Evolutionary conservation across 2,113 vertebrate species (phyloP).

Genomic region (Neolamprologus brichardi): DNA sequence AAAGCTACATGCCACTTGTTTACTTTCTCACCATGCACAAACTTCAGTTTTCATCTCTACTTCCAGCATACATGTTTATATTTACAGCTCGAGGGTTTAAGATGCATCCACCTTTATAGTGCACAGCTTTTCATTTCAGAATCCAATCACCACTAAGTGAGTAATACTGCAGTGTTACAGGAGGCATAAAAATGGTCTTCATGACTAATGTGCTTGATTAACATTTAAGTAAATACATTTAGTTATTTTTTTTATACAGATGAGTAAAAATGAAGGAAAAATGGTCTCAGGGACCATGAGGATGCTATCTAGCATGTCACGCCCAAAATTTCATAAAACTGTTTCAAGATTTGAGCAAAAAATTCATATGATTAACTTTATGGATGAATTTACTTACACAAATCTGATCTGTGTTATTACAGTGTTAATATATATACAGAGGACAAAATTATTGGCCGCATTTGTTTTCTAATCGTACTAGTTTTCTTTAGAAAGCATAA

Average conservation of each 20-base stretch:
- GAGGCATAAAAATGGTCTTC: not conserved
- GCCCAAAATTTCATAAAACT: not conserved
- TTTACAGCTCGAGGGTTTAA: not conserved
- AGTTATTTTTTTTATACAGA: not conserved
- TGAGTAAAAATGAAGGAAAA: not conserved
- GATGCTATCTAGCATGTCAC: not conserved
- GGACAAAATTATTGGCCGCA: not conserved
- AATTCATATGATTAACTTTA: not conserved
- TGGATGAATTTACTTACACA: not conserved
- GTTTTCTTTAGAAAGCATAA: not conserved
- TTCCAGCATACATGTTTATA: not conserved
- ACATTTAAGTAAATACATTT: not conserved
- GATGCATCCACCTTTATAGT: not conserved
- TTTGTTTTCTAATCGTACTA: not conserved
- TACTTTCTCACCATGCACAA: not conserved
- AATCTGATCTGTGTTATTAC: not conserved
- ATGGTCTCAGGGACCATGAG: not conserved
- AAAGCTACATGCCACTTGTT: constrained; percentile 7
- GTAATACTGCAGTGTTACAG: not conserved
- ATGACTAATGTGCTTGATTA: not conserved
- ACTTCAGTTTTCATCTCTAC: not conserved
- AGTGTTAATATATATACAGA: not conserved
- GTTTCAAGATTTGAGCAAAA: not conserved
- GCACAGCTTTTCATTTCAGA: not conserved
- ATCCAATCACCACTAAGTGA: not conserved